phyloP scores from a whole-genome alignment of 2,113 vertebrate species.

The Cololabis saira region DNA sequence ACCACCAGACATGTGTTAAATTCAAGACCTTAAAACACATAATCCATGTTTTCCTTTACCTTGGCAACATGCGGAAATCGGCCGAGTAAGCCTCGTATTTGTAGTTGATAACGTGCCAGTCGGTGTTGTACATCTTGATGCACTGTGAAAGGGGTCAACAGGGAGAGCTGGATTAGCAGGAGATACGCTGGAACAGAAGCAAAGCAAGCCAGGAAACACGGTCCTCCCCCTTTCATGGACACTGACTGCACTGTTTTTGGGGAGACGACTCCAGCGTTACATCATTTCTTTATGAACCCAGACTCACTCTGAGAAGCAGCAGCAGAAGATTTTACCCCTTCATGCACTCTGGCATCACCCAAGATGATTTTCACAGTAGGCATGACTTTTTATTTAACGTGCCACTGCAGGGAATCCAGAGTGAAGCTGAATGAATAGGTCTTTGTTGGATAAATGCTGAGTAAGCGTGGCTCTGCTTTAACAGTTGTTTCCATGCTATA shows the following conservation, averaged over 20 bases:
- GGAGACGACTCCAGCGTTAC: not conserved
- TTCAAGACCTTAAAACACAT: too few relatives aligned
- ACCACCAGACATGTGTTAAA: not conserved
- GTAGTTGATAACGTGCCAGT: constrained; percentile 95
- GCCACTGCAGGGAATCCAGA: too few relatives aligned
- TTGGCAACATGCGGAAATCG: constrained; percentile 94
- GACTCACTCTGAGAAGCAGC: too few relatives aligned
- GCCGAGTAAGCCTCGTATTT: constrained; percentile 97
- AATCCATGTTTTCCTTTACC: too few relatives aligned
- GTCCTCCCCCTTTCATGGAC: not conserved
- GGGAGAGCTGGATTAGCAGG: constrained; percentile 48
- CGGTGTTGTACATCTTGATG: constrained; percentile 96
- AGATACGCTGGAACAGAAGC: not conserved
- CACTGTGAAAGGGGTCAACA: constrained; percentile 84
- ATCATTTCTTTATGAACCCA: not conserved
- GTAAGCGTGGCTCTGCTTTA: not conserved
- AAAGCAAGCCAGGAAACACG: not conserved
- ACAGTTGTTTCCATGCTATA: constrained; percentile 23
- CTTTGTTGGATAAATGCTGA: too few relatives aligned
- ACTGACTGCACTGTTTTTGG: not conserved
- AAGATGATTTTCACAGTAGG: too few relatives aligned
- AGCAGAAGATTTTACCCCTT: too few relatives aligned
- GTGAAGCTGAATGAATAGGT: too few relatives aligned
- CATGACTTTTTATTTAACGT: constrained; percentile 7
- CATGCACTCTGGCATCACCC: too few relatives aligned